Evolutionary conservation across 2,797 vertebrate species (phyloP), one percentile per base, ranked within the genome.

Genomic region (Cuniculus paca): DNA sequence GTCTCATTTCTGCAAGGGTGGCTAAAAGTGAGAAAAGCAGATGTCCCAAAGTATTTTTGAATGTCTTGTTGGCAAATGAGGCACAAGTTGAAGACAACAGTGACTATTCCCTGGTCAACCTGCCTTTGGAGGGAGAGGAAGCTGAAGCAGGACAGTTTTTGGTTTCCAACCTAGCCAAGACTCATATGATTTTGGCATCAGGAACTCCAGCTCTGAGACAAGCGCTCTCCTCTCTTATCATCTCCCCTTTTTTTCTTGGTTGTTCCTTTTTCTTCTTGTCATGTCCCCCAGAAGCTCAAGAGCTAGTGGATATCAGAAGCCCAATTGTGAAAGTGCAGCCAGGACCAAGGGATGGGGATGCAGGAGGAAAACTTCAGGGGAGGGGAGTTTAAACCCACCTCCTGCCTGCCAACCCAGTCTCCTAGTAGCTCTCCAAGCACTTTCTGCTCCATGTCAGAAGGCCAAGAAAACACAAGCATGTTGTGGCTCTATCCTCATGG

Each of bases 1-100:
- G 63, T 92, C 52, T 96, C 34, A 39, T 50, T 82, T 94, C 80
- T 90, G 39, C n/a, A 77, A 84, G 4, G 24, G 50, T 52, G 24
- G 48, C 54, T 91, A 63, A 86, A 50, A 74, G 26, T 56, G 56
- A 86, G 65, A 88, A 78, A 34, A 22, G 22, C 39, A 48, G 13
- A 70, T 78, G 87, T 70, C 28, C 19, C 17, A 0, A 86, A 92
- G 79, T 5, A n/a, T 56, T 31, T 92, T 72, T 48, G n/a, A 16
- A 45, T 50, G 17, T 4, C 10, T 87, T 89, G 34, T 80, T 8
- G 39, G 82, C 8, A 91, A 94, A 28, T 63, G 58, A 87, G 34
- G 5, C 58, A 39, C 26, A 79, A 87, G 39, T 2, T 85, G 48
- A 42, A 52, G 11, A 31, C 0, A 3, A 14, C 24, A 22, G 22